phyloP scores from a whole-genome alignment of 2,888 invertebrate genomes.

The Orthosia gothica region DNA sequence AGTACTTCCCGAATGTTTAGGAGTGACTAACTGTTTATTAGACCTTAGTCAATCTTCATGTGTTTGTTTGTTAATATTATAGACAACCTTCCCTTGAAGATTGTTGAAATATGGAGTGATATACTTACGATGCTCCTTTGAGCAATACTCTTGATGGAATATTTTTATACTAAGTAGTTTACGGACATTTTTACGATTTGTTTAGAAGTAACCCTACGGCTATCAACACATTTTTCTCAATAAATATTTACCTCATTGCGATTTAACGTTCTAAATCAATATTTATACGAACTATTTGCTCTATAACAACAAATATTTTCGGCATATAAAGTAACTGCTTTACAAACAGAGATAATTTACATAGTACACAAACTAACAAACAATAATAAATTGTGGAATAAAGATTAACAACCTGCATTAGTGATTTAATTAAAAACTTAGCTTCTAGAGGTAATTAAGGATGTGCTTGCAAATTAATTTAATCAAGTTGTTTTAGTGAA shows the following conservation, averaged over 20 bases:
- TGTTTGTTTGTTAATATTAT: slow-evolving; percentile 63
- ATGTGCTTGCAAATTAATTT: slow-evolving; percentile 4
- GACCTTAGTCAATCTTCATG: slow-evolving; percentile 68
- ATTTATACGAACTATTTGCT: slow-evolving; percentile 32
- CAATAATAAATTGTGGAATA: background rate
- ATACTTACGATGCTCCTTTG: slow-evolving; percentile 34
- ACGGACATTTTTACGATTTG: slow-evolving; percentile 2
- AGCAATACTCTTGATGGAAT: slow-evolving; percentile 20
- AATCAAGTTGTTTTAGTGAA: slow-evolving; percentile 5
- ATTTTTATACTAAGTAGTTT: slow-evolving; percentile 36
- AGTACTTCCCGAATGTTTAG: slow-evolving; percentile 45
- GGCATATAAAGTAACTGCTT: slow-evolving; percentile 4
- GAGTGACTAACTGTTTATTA: slow-evolving; percentile 59
- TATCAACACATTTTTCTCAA: slow-evolving; percentile 16
- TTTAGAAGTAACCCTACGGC: slow-evolving; percentile 16
- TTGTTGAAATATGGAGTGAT: slow-evolving; percentile 67
- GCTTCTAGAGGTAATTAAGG: background rate
- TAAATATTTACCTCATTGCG: slow-evolving; percentile 28
- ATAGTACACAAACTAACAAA: background rate
- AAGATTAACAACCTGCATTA: background rate
- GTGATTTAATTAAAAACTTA: slow-evolving; percentile 18
- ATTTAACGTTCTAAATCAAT: slow-evolving; percentile 19
- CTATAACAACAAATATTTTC: slow-evolving; percentile 22
- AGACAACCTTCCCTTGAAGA: slow-evolving; percentile 83
- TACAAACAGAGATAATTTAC: slow-evolving; percentile 15